Conservation (phyloP, 2,888 invertebrate genomes). For the Ormyrus labotus region DNA sequence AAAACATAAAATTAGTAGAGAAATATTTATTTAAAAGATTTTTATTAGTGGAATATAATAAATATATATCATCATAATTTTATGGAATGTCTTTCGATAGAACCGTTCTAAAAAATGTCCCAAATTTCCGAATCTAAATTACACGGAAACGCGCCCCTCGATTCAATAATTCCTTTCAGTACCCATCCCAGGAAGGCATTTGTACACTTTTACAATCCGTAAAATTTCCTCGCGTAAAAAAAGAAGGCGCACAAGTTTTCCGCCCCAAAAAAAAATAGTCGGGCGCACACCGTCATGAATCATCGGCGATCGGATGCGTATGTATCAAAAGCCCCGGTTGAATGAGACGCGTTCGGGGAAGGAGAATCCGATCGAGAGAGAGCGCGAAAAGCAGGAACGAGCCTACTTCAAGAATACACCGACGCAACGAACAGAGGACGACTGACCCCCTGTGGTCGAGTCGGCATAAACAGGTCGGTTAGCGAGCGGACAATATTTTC, state of each 20-base stretch:
- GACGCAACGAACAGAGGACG: neutral
- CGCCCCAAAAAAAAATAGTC: neutral
- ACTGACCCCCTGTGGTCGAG: constrained; percentile 31
- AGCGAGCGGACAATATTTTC: constrained; percentile 39
- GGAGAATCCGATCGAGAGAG: neutral
- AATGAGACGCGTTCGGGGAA: constrained; percentile 25
- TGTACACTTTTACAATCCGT: constrained; percentile 17
- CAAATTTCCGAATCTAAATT: no score
- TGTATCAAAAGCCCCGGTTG: neutral
- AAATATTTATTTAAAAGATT: no score
- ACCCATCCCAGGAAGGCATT: neutral
- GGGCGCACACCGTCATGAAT: neutral
- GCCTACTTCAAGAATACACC: neutral
- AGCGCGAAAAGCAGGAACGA: constrained; percentile 36
- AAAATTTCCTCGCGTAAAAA: neutral
- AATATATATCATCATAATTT: no score
- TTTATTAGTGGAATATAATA: no score
- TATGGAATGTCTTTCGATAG: no score
- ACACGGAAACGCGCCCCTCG: neutral
- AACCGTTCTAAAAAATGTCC: no score
- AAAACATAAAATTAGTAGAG: no score
- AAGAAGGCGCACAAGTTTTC: constrained; percentile 18
- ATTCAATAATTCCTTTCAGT: neutral
- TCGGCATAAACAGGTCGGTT: constrained; percentile 41
- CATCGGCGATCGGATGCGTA: constrained; percentile 9